Base-by-base conservation (phyloP, 2,113 vertebrate species). In the Tenrec ecaudatus region DNA sequence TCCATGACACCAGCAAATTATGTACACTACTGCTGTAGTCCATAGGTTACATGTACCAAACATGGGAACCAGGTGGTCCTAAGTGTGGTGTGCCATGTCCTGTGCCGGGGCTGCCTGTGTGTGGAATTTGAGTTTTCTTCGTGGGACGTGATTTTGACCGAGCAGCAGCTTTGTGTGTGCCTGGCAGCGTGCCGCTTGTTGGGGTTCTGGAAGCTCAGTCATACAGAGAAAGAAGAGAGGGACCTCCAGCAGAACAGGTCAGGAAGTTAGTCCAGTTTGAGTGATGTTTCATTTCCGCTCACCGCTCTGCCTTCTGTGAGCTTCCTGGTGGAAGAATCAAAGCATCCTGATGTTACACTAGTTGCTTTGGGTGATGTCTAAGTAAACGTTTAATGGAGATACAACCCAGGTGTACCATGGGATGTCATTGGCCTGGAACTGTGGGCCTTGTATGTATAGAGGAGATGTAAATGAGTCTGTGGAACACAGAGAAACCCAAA, bases 351-450 rank as follows among this genome's bases (percentile, higher is more conserved):
- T 40, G 40, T 40, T 40, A 40, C 40, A 40, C 40, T 40, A 68
- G 62, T 69, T 75, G 83, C 82, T 84, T 71, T 87, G 75, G 38
- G 60, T 69, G 62, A 1, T 82, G 60, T 90, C 82, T 85, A n/a
- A 90, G 57, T 58, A 58, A 87, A 88, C 57, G 81, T 64, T 92
- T 40, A 87, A 68, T 62, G 43, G 33, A 80, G 47, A 62, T 73
- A 27, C 22, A 40, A 3, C 53, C n/a, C 89, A 8, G 19, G 8
- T 25, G 22, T 27, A 64, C 62, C 62, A 22, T 25, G 57, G 57
- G 12, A 58, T 19, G 57, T 33, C 73, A 40, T 40, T 15, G 17
- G 38, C 89, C 53, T 31, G 17, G 89, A 75, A 89, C 23, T 81
- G 75, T 29, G 36, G 84, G 62, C n/a, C 80, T 53, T 57, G 15